These are phyloP conservation scores for Lepidothrix coronata DNA, from an alignment of 2,113 vertebrate genomes.

Conservation along the genomic window DNA sequence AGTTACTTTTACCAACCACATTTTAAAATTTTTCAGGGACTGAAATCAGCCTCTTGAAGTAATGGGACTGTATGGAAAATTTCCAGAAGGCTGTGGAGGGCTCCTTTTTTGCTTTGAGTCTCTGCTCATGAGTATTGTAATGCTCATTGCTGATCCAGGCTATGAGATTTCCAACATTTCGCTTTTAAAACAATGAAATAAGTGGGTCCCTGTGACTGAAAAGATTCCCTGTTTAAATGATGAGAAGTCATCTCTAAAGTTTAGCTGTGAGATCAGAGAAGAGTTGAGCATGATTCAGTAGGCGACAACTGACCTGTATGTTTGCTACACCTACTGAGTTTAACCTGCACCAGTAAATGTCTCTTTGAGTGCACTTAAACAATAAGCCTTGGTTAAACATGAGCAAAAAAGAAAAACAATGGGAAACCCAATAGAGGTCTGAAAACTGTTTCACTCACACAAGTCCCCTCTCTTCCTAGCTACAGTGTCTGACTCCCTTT, in stretches of 20 bases:
- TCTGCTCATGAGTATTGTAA: not conserved
- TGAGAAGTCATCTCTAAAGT: not conserved
- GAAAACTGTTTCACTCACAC: not conserved
- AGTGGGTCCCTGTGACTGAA: not conserved
- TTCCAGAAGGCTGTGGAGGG: not conserved
- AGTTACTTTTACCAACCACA: not conserved
- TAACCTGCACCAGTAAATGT: not conserved
- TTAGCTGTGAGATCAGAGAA: not conserved
- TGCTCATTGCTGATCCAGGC: not conserved
- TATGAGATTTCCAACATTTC: not conserved
- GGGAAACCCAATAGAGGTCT: not conserved
- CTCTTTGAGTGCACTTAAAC: not conserved
- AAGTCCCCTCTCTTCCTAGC: not conserved
- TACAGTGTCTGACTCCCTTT: not conserved
- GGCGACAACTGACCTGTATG: not conserved
- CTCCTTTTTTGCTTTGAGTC: not conserved
- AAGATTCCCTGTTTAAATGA: not conserved
- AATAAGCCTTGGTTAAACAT: not conserved
- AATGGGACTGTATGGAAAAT: not conserved
- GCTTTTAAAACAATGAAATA: not conserved
- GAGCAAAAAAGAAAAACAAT: not conserved
- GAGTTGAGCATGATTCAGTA: not conserved
- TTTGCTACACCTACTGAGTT: not conserved
- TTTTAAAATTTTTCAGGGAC: not conserved
- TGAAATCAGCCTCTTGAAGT: not conserved